Percentiles rank a stretch among this genome's conserved stretches.
Evolutionary conservation across 2,113 vertebrate species (phyloP).

Genomic region (Tragelaphus imberbis): DNA sequence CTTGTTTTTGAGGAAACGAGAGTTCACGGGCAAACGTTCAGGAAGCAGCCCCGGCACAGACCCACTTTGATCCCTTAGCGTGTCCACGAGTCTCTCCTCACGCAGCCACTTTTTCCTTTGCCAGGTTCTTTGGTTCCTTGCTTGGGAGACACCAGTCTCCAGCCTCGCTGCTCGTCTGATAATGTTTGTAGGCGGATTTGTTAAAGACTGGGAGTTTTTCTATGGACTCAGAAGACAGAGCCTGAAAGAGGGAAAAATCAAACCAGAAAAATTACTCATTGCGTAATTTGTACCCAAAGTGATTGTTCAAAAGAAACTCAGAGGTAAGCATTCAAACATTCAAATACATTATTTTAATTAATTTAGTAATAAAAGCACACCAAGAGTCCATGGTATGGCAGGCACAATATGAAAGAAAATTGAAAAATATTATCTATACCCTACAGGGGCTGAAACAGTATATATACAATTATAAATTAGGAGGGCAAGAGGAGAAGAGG

Average conservation of each 20-base stretch:
- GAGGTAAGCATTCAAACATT: neutral
- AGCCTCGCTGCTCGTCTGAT: slow-evolving; percentile 88
- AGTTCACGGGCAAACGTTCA: neutral
- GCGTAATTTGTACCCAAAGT: neutral
- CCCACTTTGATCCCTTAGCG: slow-evolving; percentile 71
- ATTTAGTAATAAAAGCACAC: neutral
- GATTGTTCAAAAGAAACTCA: neutral
- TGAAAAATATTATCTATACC: neutral
- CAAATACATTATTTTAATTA: neutral
- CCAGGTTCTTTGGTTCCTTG: slow-evolving; percentile 88
- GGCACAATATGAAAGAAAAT: neutral
- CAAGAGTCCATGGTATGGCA: neutral
- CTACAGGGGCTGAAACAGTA: neutral
- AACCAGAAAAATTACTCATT: neutral
- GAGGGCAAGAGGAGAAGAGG: neutral
- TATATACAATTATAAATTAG: neutral
- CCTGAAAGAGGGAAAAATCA: slow-evolving; percentile 77
- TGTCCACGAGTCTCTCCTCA: slow-evolving; percentile 66
- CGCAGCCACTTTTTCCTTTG: slow-evolving; percentile 79
- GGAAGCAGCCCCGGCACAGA: neutral
- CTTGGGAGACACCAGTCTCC: slow-evolving; percentile 98
- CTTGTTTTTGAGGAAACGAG: neutral
- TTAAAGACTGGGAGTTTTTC: slow-evolving; percentile 98
- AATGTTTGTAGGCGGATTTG: slow-evolving; percentile 93
- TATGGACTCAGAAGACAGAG: slow-evolving; percentile 93